Evolutionary conservation across 2,797 vertebrate species (phyloP), one percentile per base, ranked within the genome.

Genomic region (Sebastes itinus): DNA sequence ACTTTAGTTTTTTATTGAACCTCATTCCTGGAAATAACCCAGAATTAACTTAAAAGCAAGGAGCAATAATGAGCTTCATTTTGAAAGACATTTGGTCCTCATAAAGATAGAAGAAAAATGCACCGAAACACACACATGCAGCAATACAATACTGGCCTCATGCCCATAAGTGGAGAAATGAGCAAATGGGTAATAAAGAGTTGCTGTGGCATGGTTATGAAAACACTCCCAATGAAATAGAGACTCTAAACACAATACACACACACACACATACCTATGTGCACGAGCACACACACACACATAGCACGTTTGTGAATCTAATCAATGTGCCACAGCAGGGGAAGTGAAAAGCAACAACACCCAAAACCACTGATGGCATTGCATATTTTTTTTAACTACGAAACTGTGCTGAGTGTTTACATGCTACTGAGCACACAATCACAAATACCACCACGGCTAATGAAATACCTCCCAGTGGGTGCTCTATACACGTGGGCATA

Each of bases 401-500:
- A 87, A 90, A 89, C 58, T 61, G 52, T 66, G 60, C 67, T 49
- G 63, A 72, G 67, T 87, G 75, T 84, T 85, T 81, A 82, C 68
- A 87, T 81, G 85, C 75, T 64, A 69, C 69, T 68, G 67, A 82
- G 59, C 55, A 71, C 67, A 83, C 62, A 81, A 80, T 87, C 74
- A 78, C 73, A 88, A 85, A 84, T 61, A 82, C 49, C 55, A 35
- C 46, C 72, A 18, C 2, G 1, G 23, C 76, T 90, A 82, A 93
- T 88, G 81, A 89, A 93, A 91, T 72, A 78, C 79, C 80, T 88
- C 82, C 61, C 76, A 69, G 76, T 74, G 78, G 75, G 84, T 61
- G 67, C 25, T 63, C 60, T 68, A 11, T 22, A 58, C 68, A 80
- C 35, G 60, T 12, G 7, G n/a, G 30, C 64, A 64, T 11, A 13